Percentiles rank a stretch among this genome's conserved stretches.
Conservation (phyloP, 2,797 vertebrate genomes). For the Darevskia mixta region DNA sequence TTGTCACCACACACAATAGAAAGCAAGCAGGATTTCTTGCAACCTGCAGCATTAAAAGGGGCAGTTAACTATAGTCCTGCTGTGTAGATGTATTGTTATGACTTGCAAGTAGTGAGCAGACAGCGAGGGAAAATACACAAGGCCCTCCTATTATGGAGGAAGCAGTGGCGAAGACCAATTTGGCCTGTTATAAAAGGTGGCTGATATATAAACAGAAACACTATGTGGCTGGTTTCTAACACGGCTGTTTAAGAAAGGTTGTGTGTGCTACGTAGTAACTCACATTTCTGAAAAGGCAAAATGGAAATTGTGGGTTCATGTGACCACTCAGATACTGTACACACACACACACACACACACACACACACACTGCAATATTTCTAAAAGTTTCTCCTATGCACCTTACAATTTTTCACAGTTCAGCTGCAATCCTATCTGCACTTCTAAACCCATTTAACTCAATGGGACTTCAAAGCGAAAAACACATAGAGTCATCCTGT, state of each 20-base stretch:
- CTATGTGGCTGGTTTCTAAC: too few relatives aligned
- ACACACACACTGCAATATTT: background rate
- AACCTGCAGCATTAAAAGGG: conserved; percentile 28
- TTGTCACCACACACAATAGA: conserved; percentile 39
- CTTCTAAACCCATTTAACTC: background rate
- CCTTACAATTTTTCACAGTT: background rate
- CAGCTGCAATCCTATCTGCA: background rate
- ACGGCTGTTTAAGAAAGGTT: background rate
- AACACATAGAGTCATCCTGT: background rate
- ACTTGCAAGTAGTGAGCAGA: conserved; percentile 31
- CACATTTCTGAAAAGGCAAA: background rate
- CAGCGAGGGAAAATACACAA: conserved; percentile 23
- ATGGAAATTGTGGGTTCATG: background rate
- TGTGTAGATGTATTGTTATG: conserved; percentile 22
- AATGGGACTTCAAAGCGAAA: background rate
- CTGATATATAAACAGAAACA: background rate
- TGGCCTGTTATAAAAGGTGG: background rate
- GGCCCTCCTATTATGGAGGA: background rate
- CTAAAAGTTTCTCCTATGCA: background rate
- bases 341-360: too few relatives aligned
- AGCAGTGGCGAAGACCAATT: background rate
- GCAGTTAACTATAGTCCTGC: conserved; percentile 23
- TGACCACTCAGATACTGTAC: background rate
- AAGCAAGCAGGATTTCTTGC: conserved; percentile 36
- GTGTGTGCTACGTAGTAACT: background rate